Conservation (phyloP, 1,140 invertebrate genomes). For the Pissodes strobi region DNA sequence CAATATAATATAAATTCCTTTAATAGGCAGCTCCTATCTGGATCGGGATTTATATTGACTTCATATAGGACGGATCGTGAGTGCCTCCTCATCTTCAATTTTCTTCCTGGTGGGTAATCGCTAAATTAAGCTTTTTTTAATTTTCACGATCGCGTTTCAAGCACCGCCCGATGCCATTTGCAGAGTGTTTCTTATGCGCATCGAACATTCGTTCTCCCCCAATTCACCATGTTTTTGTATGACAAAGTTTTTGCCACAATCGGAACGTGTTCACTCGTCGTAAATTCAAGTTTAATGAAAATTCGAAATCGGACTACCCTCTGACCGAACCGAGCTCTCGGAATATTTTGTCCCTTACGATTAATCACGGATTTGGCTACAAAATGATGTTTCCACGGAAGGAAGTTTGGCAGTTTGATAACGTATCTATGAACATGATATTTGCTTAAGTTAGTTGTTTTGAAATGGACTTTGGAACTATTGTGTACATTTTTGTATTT, state of each 20-base stretch:
- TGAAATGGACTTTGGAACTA: too few relatives aligned
- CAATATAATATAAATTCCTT: too few relatives aligned
- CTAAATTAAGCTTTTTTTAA: too few relatives aligned
- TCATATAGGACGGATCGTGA: background rate
- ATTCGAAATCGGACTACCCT: slow-evolving; percentile 2
- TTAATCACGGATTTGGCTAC: too few relatives aligned
- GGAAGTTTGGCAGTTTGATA: too few relatives aligned
- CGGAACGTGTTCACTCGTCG: slow-evolving; percentile 15
- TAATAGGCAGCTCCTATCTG: background rate
- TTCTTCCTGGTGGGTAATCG: background rate
- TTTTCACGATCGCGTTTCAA: too few relatives aligned
- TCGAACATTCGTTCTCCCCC: background rate
- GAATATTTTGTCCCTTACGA: too few relatives aligned
- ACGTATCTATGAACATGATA: too few relatives aligned
- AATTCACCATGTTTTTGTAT: background rate
- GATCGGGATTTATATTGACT: background rate
- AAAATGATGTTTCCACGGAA: too few relatives aligned
- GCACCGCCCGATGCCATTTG: background rate
- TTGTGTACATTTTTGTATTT: too few relatives aligned
- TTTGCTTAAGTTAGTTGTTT: too few relatives aligned
- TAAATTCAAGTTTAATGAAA: slow-evolving; percentile 7
- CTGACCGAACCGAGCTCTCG: too few relatives aligned
- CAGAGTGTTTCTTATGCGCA: background rate
- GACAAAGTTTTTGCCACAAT: background rate
- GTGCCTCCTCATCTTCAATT: background rate